These are phyloP conservation scores for Ariopsis seemanni DNA, from an alignment of 2,113 vertebrate genomes.

Conservation along the genomic window DNA sequence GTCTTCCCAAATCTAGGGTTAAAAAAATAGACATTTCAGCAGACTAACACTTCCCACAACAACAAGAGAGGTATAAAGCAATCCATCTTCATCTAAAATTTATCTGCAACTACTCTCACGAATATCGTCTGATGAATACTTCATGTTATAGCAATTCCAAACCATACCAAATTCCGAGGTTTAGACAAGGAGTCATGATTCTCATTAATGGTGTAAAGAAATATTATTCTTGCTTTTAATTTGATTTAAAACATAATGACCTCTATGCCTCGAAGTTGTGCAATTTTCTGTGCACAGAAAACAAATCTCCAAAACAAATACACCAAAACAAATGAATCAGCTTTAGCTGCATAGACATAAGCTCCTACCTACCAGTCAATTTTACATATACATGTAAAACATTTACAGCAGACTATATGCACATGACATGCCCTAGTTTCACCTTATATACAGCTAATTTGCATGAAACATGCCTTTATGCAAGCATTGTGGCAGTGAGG, in stretches of 20 bases:
- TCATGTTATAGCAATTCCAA: conserved; percentile 32
- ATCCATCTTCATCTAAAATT: conserved; percentile 51
- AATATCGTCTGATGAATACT: conserved; percentile 40
- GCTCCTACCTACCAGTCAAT: not conserved
- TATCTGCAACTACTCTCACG: conserved; percentile 37
- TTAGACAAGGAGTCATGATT: conserved; percentile 33
- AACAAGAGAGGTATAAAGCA: conserved; percentile 35
- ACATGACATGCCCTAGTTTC: not conserved
- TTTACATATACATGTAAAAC: not conserved
- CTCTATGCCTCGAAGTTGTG: not conserved
- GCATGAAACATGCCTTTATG: not conserved
- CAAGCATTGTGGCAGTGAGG: not conserved
- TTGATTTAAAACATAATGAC: conserved; percentile 8
- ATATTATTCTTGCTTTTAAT: not conserved
- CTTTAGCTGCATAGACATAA: conserved; percentile 1
- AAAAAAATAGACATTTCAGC: conserved; percentile 9
- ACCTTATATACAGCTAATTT: not conserved
- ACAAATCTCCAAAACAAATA: not conserved
- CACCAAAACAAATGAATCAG: conserved; percentile 7
- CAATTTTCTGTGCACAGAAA: not conserved
- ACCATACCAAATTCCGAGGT: conserved; percentile 30
- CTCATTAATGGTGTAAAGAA: not conserved
- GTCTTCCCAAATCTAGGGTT: not conserved
- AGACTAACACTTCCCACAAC: conserved; percentile 14
- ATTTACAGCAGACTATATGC: not conserved